A percentile compares a stretch with the other conserved stretches of the same genome.
Conservation (phyloP, 2,797 vertebrate species). For the Periparus ater region DNA sequence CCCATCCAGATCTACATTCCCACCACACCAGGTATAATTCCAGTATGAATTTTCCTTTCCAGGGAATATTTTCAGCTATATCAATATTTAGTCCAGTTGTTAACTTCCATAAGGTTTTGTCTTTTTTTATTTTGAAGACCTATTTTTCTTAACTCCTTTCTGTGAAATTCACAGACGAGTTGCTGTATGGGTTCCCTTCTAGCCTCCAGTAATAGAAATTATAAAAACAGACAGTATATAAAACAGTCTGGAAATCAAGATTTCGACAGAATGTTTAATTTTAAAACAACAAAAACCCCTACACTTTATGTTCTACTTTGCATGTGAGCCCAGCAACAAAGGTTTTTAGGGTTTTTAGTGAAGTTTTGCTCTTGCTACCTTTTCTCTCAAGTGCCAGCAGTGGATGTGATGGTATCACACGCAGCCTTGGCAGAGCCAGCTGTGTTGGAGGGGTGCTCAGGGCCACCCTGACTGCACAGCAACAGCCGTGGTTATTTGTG, state of each 20-base stretch:
- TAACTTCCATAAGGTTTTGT: not conserved
- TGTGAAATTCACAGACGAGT: not conserved
- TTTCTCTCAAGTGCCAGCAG: not conserved
- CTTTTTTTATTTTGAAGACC: not conserved
- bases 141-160: not conserved
- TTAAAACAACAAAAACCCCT: not conserved
- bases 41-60: not conserved
- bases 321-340: not conserved
- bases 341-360: not conserved
- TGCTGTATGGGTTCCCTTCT: not conserved
- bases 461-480: not conserved
- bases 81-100: not conserved
- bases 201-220: not conserved
- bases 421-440: not conserved
- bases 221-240: not conserved
- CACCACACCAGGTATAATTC: fast-evolving
- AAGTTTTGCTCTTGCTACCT: not conserved
- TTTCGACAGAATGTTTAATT: not conserved
- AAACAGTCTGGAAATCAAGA: not conserved
- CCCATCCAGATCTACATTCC: not conserved
- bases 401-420: not conserved
- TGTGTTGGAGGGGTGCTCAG: not conserved
- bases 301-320: not conserved
- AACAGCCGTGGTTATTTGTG: fast-evolving
- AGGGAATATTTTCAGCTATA: not conserved